Evolutionary conservation across 2,113 vertebrate species (phyloP), one percentile per base, ranked within the genome.

Genomic region (Tetrao urogallus): DNA sequence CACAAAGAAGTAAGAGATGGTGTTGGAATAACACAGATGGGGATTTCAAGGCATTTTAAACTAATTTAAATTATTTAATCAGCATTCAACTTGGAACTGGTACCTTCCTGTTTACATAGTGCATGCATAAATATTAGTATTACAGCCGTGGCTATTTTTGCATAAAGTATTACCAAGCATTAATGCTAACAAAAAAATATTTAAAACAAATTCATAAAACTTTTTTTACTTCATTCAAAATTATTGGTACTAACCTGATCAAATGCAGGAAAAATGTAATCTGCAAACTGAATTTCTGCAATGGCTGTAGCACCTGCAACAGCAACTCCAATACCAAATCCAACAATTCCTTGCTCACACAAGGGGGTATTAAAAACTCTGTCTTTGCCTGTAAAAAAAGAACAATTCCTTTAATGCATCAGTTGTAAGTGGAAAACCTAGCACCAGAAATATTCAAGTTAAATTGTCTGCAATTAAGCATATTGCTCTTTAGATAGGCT

Each of bases 291-390:
- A 96, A 99, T 99, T 98, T 99, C 99, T 22, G 99, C 99, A 78
- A 99, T 99, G 73, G 99, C 99, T 17, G 98, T 99, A 91, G 99
- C 98, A 79, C 99, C 99, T 45, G 98, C 97, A 58, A 98, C 98
- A 38, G 99, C 99, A 60, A 98, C 96, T 90, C 99, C 99, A 63
- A 99, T 99, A 91, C 98, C 99, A 96, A 99, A 99, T 91, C 99
- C 99, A 97, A 99, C 99, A 91, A 99, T 99, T 88, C 99, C 99
- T 96, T 99, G 99, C 95, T 99, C 99, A 97, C 99, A 99, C 65
- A 99, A 97, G 1, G 99, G 99, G 8, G 99, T 99, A 97, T 99
- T 99, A 97, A 99, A 99, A 93, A 99, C 99, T 97, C 99, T 97
- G 64, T 99, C 99, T 97, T 99, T 99, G 92, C 99, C 99, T 99